These are phyloP conservation scores for Malacoraja senta DNA, from an alignment of 2,797 vertebrate species.

Conservation along the genomic window DNA sequence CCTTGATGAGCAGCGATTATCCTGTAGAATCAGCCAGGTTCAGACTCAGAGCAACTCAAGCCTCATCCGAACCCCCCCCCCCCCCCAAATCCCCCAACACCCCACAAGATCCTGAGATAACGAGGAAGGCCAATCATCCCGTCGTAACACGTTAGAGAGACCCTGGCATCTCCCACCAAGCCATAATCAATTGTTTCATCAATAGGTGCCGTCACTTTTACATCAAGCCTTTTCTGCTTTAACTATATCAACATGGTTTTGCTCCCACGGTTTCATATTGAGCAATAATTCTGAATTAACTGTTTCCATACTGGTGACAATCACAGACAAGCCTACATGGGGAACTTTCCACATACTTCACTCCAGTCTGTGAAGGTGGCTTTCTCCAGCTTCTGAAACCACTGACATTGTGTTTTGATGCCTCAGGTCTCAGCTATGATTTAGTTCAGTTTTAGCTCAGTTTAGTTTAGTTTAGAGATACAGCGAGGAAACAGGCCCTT, in stretches of 20 bases:
- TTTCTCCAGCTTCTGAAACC: not conserved
- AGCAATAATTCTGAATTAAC: not conserved
- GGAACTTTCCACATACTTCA: not conserved
- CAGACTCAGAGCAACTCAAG: not conserved
- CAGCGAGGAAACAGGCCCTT: no score
- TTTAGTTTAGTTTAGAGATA: no score
- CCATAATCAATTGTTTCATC: not conserved
- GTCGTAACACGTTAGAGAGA: no score
- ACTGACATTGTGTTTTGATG: not conserved
- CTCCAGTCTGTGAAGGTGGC: not conserved
- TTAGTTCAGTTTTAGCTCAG: no score
- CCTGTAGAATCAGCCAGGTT: not conserved
- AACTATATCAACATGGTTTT: not conserved
- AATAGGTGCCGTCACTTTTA: not conserved
- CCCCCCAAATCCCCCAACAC: not conserved
- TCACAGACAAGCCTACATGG: not conserved
- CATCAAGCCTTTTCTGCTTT: not conserved
- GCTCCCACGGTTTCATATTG: not conserved
- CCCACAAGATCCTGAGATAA: not conserved
- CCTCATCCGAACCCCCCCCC: not conserved
- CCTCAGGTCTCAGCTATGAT: not conserved
- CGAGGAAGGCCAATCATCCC: not conserved
- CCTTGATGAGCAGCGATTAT: not conserved
- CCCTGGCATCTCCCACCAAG: not conserved
- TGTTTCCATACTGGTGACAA: not conserved